Evolutionary conservation across 1,140 invertebrate genomes (phyloP), one percentile per base, ranked within the genome.

Genomic region (Aethina tumida): DNA sequence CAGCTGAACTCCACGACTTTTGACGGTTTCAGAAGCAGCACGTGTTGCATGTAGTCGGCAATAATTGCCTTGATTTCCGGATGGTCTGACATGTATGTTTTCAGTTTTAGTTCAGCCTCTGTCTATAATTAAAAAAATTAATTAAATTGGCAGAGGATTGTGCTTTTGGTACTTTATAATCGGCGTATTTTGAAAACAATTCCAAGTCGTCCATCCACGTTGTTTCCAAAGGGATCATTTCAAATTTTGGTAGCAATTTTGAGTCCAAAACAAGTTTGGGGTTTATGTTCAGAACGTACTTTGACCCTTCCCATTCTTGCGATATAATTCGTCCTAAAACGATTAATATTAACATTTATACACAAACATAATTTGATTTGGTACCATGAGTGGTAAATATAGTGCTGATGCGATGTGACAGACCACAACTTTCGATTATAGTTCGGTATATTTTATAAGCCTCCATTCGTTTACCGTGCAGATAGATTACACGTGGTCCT

Each of bases 1-100:
- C 66, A 62, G 2, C 74, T 77, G 46, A 76, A 77, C 25, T 68
- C 61, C 28, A 75, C 39, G 9, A 73, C 65, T 22, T 77, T 68
- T 10, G 63, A 48, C 2, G 75, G 75, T 42, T 72, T 72, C n/a
- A 73, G 57, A 46, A 71, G 48, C 20, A 77, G 53, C 9, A 77
- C 54, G 2, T 66, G 64, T 47, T 73, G 67, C 6, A 73, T 58
- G 38, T 75, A 79, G 57, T 79, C 74, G 0, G 64, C 62, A 8
- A 79, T 62, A 4, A 72, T 49, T 7, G 65, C 58, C 25, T 68
- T 65, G 13, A 79, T 53, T 43, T 74, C 68, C 1, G 67, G 67
- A 41, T 72, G 72, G 42, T 73, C 67, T 7, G 56, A 49, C 18
- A 73, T 48, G 49, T 77, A 77, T 2, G 62, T 62, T 24, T 60